Base-by-base conservation (phyloP, 2,113 vertebrate genomes). In the Pangasianodon gigas region DNA sequence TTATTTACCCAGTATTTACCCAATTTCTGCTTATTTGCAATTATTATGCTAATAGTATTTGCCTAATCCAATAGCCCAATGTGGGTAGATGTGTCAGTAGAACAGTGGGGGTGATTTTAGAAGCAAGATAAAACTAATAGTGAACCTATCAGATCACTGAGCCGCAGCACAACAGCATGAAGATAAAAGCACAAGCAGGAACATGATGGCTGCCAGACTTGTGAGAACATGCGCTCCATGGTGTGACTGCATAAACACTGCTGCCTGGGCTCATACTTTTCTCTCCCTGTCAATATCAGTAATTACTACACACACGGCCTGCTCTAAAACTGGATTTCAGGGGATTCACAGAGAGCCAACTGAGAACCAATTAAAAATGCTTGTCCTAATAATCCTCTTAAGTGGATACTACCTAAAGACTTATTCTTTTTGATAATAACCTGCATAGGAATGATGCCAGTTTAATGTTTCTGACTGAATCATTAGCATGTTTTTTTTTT, bases 161-260 rank as follows among this genome's bases (percentile, higher is more conserved):
- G 48, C 51, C 4, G 26, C 79, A 60, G 62, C 60, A 85, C 58
- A 74, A 84, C 85, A 81, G 87, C 32, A 87, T 37, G 48, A 81
- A 85, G 77, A 6, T 32, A 81, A 88, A 89, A 51, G 65, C 74
- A 83, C 87, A 85, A 83, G 89, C 71, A 84, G 83, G 67, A 84
- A 71, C 89, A 89, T 16, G 83, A 77, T 41, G 65, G 19, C 89
- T 37, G 32, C 46, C 26, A 46, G 89, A 87, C 92, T 60, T 92
- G 92, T 92, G 77, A 24, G 62, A 91, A 92, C 92, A 90, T 32
- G 92, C 65, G 19, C 37, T 44, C 29, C 11, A 29, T 18, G 56
- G 84, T 77, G 74, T 90, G 87, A 90, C 86, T 80, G 88, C 75
- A 81, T 91, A 91, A 77, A 90, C 83, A 87, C 88, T 82, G 60